Percentiles rank a stretch among this genome's conserved stretches.
phyloP scores from a whole-genome alignment of 2,888 invertebrate genomes.

The Siphlonurus alternatus region DNA sequence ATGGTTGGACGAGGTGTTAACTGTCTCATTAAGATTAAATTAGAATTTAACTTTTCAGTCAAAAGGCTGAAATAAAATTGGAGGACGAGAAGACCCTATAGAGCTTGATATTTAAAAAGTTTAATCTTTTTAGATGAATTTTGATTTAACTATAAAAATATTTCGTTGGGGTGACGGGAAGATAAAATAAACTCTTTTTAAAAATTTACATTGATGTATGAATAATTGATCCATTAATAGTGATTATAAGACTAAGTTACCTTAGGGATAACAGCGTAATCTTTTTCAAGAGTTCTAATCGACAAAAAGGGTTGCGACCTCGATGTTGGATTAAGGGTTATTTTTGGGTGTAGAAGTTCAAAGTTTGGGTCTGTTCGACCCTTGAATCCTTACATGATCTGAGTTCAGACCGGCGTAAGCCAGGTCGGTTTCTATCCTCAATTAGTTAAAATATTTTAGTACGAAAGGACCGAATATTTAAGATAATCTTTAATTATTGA shows the following conservation, averaged over 20 bases:
- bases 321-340: conserved; percentile 72
- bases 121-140: conserved; percentile 22
- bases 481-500: conserved; percentile 32
- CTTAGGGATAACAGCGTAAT: conserved; percentile 76
- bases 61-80: conserved; percentile 48
- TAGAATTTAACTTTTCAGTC: conserved; percentile 39
- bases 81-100: conserved; percentile 67
- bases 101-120: conserved; percentile 38
- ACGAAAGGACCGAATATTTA: conserved; percentile 56
- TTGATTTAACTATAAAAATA: conserved; percentile 25
- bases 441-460: conserved; percentile 42
- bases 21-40: conserved; percentile 37
- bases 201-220: conserved; percentile 27
- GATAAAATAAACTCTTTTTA: conserved; percentile 38
- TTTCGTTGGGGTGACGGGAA: conserved; percentile 49
- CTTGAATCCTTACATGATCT: conserved; percentile 74
- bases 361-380: conserved; percentile 63
- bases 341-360: conserved; percentile 47
- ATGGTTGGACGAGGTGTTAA: conserved; percentile 47
- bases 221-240: conserved; percentile 36
- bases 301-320: conserved; percentile 63
- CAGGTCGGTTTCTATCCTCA: conserved; percentile 76
- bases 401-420: conserved; percentile 75
- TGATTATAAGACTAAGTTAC: conserved; percentile 55
- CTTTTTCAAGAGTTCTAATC: conserved; percentile 56